phyloP scores from a whole-genome alignment of 2,797 vertebrate genomes.

The Rhinella marina region DNA sequence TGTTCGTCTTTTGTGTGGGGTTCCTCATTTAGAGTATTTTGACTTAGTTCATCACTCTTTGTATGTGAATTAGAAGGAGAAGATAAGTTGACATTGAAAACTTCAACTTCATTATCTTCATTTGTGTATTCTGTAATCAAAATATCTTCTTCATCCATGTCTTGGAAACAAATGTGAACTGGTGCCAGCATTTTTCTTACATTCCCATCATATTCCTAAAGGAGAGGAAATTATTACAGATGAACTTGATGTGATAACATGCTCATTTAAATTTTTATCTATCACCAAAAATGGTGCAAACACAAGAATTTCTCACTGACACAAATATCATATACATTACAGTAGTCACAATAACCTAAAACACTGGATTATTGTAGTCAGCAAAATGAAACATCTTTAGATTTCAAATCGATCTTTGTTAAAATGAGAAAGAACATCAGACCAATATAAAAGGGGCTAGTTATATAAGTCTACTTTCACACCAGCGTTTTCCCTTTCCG shows the following conservation, averaged over 20 bases:
- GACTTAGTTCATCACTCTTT: not conserved
- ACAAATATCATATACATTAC: not conserved
- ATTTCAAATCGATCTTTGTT: not conserved
- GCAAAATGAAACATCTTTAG: no score
- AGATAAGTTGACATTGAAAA: conserved; percentile 8
- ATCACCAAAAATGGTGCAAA: not conserved
- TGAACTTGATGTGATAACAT: not conserved
- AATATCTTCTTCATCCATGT: conserved; percentile 45
- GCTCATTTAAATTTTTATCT: not conserved
- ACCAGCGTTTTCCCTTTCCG: no score
- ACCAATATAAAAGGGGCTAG: not conserved
- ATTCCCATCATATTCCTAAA: conserved; percentile 25
- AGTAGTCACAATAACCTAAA: not conserved
- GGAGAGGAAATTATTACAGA: not conserved
- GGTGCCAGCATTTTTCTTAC: conserved; percentile 64
- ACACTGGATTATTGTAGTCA: not conserved
- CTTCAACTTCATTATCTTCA: conserved; percentile 8
- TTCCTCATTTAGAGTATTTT: not conserved
- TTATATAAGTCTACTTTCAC: no score
- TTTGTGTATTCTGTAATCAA: not conserved
- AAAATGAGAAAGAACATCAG: not conserved
- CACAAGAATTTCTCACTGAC: not conserved
- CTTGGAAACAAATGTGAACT: conserved; percentile 44
- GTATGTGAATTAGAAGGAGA: conserved; percentile 3
- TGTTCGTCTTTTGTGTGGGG: not conserved